A percentile compares a stretch with the other conserved stretches of the same genome.
Conservation (phyloP, 2,113 vertebrate species). For the Aptenodytes patagonicus region DNA sequence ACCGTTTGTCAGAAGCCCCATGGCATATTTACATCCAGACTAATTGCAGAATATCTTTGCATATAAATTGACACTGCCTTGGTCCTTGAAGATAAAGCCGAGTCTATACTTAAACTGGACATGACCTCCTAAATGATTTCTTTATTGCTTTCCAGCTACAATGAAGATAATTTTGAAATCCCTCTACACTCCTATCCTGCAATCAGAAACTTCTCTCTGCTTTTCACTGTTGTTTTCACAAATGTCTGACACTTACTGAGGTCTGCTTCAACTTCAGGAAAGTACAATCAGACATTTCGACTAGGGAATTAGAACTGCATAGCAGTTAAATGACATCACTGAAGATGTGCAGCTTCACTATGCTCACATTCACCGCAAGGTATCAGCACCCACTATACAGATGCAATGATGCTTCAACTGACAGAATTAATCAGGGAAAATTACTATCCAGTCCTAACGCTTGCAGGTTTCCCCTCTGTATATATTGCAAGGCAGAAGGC, state of each 20-base stretch:
- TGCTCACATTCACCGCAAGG: background rate
- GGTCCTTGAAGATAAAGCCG: conserved; percentile 30
- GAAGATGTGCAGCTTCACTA: background rate
- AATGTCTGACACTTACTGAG: background rate
- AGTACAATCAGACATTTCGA: background rate
- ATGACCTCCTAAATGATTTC: background rate
- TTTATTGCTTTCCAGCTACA: conserved; percentile 13
- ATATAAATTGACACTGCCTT: conserved; percentile 46
- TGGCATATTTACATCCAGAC: conserved; percentile 41
- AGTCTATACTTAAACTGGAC: background rate
- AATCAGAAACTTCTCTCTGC: background rate
- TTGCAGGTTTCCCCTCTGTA: background rate
- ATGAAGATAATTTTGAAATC: background rate
- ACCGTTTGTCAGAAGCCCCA: background rate
- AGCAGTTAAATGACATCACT: background rate
- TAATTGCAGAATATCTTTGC: conserved; percentile 51
- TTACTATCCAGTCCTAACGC: background rate
- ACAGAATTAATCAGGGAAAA: background rate
- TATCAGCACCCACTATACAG: background rate
- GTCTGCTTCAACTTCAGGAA: background rate
- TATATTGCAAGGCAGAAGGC: background rate
- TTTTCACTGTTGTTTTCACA: conserved; percentile 11
- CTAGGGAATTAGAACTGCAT: background rate
- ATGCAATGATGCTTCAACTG: background rate
- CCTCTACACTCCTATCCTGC: background rate